A percentile compares a stretch with the other conserved stretches of the same genome.
Conservation (phyloP, 2,888 invertebrate species). For the Eupsilia transversa region DNA sequence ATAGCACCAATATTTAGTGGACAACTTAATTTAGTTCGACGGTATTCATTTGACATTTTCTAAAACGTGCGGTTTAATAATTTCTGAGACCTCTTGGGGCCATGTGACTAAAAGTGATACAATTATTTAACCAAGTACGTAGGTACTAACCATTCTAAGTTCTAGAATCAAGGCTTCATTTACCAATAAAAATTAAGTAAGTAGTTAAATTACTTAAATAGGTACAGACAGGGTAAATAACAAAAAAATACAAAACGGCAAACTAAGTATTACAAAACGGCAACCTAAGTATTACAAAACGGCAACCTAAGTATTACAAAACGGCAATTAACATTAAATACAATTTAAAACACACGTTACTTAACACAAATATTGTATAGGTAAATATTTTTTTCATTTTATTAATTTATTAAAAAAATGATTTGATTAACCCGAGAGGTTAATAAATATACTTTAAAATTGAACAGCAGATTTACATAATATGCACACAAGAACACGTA, state of each 20-base stretch:
- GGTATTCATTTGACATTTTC: slow-evolving; percentile 45
- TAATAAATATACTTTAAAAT: no score
- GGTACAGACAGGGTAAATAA: no score
- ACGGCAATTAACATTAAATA: background rate
- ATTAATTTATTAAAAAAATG: no score
- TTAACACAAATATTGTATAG: background rate
- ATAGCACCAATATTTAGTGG: slow-evolving; percentile 64
- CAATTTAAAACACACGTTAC: background rate
- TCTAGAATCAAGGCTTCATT: background rate
- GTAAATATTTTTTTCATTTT: no score
- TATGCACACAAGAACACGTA: background rate
- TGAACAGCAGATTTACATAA: background rate
- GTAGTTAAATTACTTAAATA: no score
- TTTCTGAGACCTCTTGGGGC: background rate
- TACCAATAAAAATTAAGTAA: background rate
- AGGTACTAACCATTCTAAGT: background rate
- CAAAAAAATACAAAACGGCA: background rate
- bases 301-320: no score
- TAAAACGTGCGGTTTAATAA: background rate
- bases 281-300: no score
- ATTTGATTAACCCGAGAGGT: no score
- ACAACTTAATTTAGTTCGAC: slow-evolving; percentile 67
- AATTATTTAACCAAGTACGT: background rate
- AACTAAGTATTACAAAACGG: no score
- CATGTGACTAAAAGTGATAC: background rate